These are phyloP conservation scores for Doris montereyensis DNA, from an alignment of 2,888 invertebrate species.

Conservation along the genomic window DNA sequence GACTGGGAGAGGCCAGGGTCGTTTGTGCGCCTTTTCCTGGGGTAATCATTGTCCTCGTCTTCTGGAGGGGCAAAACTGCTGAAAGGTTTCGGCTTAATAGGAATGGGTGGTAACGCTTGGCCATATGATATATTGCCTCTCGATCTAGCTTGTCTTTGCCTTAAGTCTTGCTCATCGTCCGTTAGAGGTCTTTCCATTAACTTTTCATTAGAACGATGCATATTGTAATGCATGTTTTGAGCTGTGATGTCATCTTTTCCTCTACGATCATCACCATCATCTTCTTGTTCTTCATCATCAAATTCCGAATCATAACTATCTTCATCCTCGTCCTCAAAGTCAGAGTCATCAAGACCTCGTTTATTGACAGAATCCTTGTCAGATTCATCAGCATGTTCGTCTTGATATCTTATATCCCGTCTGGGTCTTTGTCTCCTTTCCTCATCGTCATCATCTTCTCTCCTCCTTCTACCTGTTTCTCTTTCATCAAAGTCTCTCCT, in stretches of 20 bases:
- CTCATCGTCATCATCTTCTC: conserved; percentile 14
- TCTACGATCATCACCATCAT: conserved; percentile 32
- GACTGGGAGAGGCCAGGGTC: conserved; percentile 28
- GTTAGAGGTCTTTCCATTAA: conserved; percentile 43
- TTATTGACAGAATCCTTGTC: conserved; percentile 46
- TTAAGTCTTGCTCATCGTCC: conserved; percentile 38
- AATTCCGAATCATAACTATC: conserved; percentile 45
- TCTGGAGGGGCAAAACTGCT: conserved; percentile 57
- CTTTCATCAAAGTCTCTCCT: not conserved
- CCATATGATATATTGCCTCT: not conserved
- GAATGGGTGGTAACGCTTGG: conserved; percentile 23
- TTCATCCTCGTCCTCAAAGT: conserved; percentile 44
- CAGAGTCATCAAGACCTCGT: no score
- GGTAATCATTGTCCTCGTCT: conserved; percentile 36
- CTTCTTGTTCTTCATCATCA: conserved; percentile 48
- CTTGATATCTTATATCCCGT: conserved; percentile 34
- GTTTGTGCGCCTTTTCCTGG: conserved; percentile 31
- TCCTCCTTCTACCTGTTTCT: not conserved
- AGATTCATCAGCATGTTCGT: conserved; percentile 46
- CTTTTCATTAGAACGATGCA: conserved; percentile 32
- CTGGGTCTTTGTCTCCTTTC: not conserved
- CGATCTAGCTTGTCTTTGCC: not conserved
- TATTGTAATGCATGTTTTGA: conserved; percentile 24
- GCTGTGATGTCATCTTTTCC: conserved; percentile 22
- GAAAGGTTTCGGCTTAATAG: conserved; percentile 50